Evolutionary conservation across 2,113 vertebrate genomes (phyloP), one percentile per base, ranked within the genome.

Genomic region (Anarhynchus alexandrinus): DNA sequence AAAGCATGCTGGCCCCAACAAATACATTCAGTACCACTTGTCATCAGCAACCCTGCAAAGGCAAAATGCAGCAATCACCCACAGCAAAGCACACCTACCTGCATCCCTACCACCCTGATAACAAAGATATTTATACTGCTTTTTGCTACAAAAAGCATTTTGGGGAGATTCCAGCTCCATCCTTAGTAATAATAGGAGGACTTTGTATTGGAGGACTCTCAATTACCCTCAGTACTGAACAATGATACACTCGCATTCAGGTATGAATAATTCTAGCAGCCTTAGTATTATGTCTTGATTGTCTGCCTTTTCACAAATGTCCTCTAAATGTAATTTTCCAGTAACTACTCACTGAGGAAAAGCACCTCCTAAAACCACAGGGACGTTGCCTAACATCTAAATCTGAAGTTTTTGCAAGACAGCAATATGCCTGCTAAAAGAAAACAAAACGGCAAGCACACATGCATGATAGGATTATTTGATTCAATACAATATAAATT

Each of bases 401-500:
- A 91, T 27, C 66, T 78, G 55, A 95, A 82, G 86, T 38, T 87
- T 82, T 2, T 83, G 62, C 91, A 77, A 91, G 91, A 70, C 70
- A 95, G 84, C 78, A 95, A 58, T 70, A 77, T 36, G 78, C 84
- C 86, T 80, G 49, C 89, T 89, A 36, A 51, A 85, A 87, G 66
- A 76, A 90, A 97, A 96, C 62, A 90, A 85, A 95, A 62, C 3
- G 40, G 82, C 91, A 79, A 91, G 94, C 86, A 64, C 74, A 91
- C 45, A 70, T 52, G 66, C 91, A 88, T 80, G 87, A 91, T 86
- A 93, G 78, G 82, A 95, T 94, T 95, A 95, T 90, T 95, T 95
- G 93, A 91, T 93, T 90, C 74, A 87, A 95, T 82, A 91, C 82
- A 93, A 90, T 59, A 62, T 73, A 95, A 97, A 97, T 95, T 97